Conservation (phyloP, 2,113 vertebrate genomes). For the Hippolais icterina region DNA sequence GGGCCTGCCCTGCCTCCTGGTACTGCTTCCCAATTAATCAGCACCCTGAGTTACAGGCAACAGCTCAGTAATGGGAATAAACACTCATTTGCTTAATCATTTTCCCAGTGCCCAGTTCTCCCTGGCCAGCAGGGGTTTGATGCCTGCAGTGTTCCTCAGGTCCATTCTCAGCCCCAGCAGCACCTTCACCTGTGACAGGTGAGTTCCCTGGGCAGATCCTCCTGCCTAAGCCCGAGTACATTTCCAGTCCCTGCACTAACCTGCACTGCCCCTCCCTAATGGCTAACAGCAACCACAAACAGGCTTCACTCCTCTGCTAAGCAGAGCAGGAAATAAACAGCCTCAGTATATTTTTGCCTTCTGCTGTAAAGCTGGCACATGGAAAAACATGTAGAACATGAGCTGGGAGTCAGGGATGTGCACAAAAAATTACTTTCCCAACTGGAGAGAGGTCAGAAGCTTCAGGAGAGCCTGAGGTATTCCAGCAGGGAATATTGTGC, state of each 20-base stretch:
- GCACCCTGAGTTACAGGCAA: background rate
- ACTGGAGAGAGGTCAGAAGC: background rate
- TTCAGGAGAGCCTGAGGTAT: background rate
- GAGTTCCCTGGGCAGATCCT: background rate
- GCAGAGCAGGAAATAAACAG: slow-evolving; percentile 13
- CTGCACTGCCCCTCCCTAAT: background rate
- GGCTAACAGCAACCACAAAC: background rate
- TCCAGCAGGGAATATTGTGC: background rate
- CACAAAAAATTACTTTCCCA: background rate
- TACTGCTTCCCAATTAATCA: background rate
- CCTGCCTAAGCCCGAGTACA: background rate
- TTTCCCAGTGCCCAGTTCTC: background rate
- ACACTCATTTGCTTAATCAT: background rate
- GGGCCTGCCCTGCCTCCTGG: background rate
- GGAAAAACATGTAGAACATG: background rate
- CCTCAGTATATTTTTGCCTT: background rate
- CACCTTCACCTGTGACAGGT: background rate
- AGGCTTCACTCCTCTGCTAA: background rate
- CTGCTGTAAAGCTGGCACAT: background rate
- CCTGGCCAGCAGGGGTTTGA: background rate
- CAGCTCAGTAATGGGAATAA: background rate
- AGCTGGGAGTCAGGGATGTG: background rate
- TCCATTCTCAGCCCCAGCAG: background rate
- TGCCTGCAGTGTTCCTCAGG: fast-evolving
- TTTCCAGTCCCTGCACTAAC: background rate